Evolutionary conservation across 2,797 vertebrate genomes (phyloP).

Genomic region (Leptodactylus fallax): DNA sequence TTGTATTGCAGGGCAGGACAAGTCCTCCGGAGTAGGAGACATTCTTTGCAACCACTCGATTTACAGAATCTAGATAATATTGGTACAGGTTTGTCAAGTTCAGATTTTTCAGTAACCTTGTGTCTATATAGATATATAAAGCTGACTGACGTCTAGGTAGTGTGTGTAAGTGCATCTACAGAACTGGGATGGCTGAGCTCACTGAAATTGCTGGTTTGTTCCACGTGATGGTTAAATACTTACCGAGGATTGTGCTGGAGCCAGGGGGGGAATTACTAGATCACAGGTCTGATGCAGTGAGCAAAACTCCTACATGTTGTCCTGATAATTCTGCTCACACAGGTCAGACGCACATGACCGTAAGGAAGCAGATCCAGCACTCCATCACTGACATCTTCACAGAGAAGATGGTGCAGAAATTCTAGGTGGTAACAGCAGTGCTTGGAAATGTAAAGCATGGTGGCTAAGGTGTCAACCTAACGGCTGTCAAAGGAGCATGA

Average conservation of each 20-base stretch:
- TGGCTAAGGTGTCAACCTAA: no score
- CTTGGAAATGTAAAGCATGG: no score
- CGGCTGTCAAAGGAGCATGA: no score
- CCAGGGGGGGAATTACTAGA: slow-evolving; percentile 41
- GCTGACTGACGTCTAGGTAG: not conserved
- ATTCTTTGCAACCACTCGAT: not conserved
- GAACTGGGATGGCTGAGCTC: not conserved
- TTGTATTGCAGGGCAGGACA: no score
- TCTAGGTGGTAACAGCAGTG: not conserved
- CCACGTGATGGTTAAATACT: slow-evolving; percentile 1
- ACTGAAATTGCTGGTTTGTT: slow-evolving; percentile 28
- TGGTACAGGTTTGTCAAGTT: not conserved
- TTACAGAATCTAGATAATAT: not conserved
- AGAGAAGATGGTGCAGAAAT: not conserved
- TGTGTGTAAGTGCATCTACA: not conserved
- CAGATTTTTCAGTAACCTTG: not conserved
- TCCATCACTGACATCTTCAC: not conserved
- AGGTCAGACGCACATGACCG: not conserved
- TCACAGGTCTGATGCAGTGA: slow-evolving; percentile 38
- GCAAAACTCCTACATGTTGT: slow-evolving; percentile 9
- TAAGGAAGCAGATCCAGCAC: not conserved
- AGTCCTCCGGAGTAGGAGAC: no score
- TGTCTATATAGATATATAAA: not conserved
- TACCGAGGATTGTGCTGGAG: slow-evolving; percentile 26
- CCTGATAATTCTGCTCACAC: not conserved